Percentiles rank a stretch among this genome's conserved stretches.
phyloP scores from a whole-genome alignment of 2,113 vertebrate genomes.

The Microtus richardsoni region DNA sequence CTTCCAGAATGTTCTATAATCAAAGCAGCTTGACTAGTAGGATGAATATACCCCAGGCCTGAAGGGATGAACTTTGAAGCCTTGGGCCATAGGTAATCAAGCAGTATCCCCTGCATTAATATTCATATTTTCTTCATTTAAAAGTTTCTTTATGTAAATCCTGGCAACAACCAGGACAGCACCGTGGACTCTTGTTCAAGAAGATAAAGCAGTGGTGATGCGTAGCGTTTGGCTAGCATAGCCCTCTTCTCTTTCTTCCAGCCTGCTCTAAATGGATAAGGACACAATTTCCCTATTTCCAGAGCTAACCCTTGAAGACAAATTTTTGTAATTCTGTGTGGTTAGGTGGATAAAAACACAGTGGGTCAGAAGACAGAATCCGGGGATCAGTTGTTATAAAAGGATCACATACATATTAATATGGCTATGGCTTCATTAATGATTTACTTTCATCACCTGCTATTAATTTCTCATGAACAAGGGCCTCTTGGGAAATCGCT shows the following conservation, averaged over 20 bases:
- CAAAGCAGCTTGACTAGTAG: background rate
- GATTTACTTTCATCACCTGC: background rate
- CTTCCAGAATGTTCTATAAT: background rate
- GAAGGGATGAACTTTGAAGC: background rate
- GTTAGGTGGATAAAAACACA: background rate
- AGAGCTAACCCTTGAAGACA: background rate
- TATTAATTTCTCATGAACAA: background rate
- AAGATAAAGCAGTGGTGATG: too few species aligned
- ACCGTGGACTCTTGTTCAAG: background rate
- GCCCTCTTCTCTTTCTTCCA: background rate
- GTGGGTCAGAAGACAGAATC: background rate
- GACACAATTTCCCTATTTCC: background rate
- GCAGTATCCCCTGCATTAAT: background rate
- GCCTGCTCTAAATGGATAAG: background rate
- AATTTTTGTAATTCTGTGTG: background rate
- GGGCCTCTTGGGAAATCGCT: background rate
- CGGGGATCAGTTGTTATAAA: background rate
- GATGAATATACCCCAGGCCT: background rate
- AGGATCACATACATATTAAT: background rate
- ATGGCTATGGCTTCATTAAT: background rate
- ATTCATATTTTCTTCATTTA: background rate
- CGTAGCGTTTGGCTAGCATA: background rate
- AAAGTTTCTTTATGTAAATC: background rate
- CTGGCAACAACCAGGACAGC: background rate
- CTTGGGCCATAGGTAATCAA: background rate